Evolutionary conservation across 2,797 vertebrate genomes (phyloP), one percentile per base, ranked within the genome.

Genomic region (Rallus crepitans): DNA sequence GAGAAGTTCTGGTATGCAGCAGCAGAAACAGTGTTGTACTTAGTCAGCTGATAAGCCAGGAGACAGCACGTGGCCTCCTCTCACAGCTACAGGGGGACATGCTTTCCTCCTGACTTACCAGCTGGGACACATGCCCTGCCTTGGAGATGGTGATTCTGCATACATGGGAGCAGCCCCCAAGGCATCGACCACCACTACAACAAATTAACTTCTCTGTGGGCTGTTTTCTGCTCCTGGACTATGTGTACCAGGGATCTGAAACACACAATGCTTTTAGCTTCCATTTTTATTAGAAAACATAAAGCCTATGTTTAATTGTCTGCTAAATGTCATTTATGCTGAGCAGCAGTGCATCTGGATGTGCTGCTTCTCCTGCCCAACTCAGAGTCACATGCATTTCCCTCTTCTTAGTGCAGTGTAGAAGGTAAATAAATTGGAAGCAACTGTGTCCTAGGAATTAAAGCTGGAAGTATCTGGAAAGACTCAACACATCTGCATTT

Each of bases 111-210:
- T 21, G 14, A 47, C 20, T 47, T 57, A 24, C 28, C 59, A 65
- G 24, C 11, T 37, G 37, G 30, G 21, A 65, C 28, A 35, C 0
- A 1, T 14, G 52, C 15, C 24, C n/a, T 76, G 42, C 30, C 27
- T 27, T 4, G 3, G 40, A 77, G 35, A 60, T 3, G 3, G n/a
- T 69, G 33, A 80, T 6, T 19, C 1, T 15, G 40, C 15, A 9
- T 11, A 47, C 0, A 2, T 2, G 2, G 31, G 28, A 47, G 65
- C 47, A 78, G 35, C 8, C 7, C 11, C 4, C 14, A 78, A 57
- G 24, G n/a, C 79, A 87, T 30, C 56, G 84, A 31, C 7, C 1
- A 14, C 21, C 7, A 6, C 13, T 39, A 68, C 15, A 69, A 37
- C 30, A 75, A 61, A 82, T 55, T 18, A 48, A 40, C 25, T 66